Base-by-base conservation (phyloP, 1,140 invertebrate species). In the Sweltsa coloradensis region DNA sequence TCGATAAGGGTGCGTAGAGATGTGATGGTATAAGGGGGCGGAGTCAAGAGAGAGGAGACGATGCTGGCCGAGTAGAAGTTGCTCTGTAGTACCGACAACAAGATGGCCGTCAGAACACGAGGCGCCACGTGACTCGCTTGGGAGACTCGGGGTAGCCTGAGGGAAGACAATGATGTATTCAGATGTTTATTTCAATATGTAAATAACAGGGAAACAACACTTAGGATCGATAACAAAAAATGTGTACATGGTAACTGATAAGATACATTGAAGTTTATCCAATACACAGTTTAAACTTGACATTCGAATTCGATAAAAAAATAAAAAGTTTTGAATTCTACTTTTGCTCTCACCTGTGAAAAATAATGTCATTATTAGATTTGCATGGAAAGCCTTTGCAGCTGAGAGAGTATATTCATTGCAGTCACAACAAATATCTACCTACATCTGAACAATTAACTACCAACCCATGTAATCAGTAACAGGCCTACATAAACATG, bases 41-140 rank as follows among this genome's bases (percentile, higher is more conserved):
- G 23, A 2, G 26, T 11, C 18, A 44, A 26, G 5, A 44, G 42
- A 31, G 42, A 44, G 19, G 42, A 44, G 13, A 44, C 22, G 13
- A 44, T 27, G 9, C 42, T 34, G 5, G 42, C 22, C 13, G n/a
- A 14, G 22, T 44, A 44, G 26, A 25, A 44, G 6, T 7, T 31
- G 26, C 11, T 24, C 14, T 26, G 22, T 3, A 44, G 26, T 3
- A 44, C 42, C 2, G 21, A 19, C 19, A 44, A 16, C 2, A 44
- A 3, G 11, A 31, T 19, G 11, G 29, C 26, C 23, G 18, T n/a
- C 13, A 44, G 19, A 44, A 34, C 2, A 44, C 22, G 11, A 44
- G 22, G 6, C 42, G 42, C 36, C 36, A 37, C 36, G 36, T 4
- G 36, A n/a, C 36, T 22, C 4, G 4, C 7, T 22, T 16, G 4